Evolutionary conservation across 2,888 invertebrate genomes (phyloP).

Genomic region (Philereme vetulata): DNA sequence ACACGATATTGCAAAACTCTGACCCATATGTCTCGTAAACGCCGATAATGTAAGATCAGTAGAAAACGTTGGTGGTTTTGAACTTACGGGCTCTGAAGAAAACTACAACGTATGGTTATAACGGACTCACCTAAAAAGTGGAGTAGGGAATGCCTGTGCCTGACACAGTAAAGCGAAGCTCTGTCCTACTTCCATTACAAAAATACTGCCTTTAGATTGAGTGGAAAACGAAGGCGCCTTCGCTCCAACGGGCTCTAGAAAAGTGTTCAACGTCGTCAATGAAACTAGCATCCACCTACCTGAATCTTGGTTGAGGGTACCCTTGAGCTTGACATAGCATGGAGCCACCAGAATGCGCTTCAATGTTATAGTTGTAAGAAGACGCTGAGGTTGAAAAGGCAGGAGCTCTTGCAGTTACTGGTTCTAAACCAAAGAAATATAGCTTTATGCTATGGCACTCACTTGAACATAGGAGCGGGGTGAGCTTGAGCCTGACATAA

Average conservation of each 20-base stretch:
- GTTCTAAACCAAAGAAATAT: conserved; percentile 68
- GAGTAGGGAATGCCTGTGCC: conserved; percentile 86
- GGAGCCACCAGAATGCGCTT: conserved; percentile 67
- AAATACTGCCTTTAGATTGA: conserved; percentile 86
- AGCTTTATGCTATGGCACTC: conserved; percentile 56
- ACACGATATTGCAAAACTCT: conserved; percentile 86
- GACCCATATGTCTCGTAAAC: conserved; percentile 81
- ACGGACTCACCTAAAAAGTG: conserved; percentile 84
- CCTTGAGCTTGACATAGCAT: conserved; percentile 84
- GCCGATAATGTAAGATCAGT: conserved; percentile 84
- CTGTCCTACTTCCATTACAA: conserved; percentile 81
- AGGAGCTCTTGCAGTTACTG: conserved; percentile 78
- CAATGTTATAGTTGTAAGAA: conserved; percentile 76
- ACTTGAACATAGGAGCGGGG: conserved; percentile 88
- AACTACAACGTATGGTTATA: conserved; percentile 48
- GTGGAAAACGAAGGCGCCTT: conserved; percentile 86
- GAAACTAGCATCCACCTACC: conserved; percentile 70
- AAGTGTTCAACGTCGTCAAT: conserved; percentile 35
- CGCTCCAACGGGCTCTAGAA: conserved; percentile 85
- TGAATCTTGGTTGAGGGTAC: conserved; percentile 87
- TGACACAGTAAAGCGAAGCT: conserved; percentile 86
- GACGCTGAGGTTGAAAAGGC: conserved; percentile 79
- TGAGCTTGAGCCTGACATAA: conserved; percentile 88
- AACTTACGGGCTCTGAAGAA: conserved; percentile 84
- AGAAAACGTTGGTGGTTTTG: conserved; percentile 84